phyloP scores from a whole-genome alignment of 1,140 invertebrate species.

The Tribolium madens region DNA sequence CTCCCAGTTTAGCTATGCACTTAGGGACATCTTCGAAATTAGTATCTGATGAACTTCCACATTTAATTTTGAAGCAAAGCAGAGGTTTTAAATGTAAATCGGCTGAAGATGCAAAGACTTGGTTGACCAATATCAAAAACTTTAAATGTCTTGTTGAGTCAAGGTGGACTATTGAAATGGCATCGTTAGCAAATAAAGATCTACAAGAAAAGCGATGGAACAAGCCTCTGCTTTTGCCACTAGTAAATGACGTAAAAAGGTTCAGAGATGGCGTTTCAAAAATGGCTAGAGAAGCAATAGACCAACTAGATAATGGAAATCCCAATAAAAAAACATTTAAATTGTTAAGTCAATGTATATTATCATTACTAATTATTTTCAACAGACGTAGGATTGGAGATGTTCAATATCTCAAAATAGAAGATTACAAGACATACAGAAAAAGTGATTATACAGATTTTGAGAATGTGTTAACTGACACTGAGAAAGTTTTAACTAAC shows the following conservation, averaged over 20 bases:
- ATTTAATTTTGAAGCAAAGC: conserved; percentile 28
- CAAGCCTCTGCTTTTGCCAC: conserved; percentile 52
- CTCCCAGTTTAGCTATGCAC: conserved; percentile 44
- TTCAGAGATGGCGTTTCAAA: conserved; percentile 37
- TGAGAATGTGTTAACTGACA: conserved; percentile 48
- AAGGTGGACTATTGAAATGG: conserved; percentile 46
- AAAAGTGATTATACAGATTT: conserved; percentile 51
- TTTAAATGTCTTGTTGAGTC: conserved; percentile 10
- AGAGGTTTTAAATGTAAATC: conserved; percentile 38
- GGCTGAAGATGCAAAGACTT: no score
- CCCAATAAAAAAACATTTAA: conserved; percentile 36
- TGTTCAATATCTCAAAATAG: conserved; percentile 55
- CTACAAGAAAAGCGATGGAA: conserved; percentile 53
- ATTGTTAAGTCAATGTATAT: conserved; percentile 19
- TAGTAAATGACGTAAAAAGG: conserved; percentile 49
- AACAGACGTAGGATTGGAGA: conserved; percentile 55
- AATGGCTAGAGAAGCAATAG: conserved; percentile 11
- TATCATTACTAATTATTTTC: conserved; percentile 53
- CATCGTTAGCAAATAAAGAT: conserved; percentile 53
- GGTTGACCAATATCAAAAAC: conserved; percentile 25
- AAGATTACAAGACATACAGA: conserved; percentile 47
- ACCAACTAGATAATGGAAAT: neutral
- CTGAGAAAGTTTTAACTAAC: conserved; percentile 42
- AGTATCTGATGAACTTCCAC: conserved; percentile 23
- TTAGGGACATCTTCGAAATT: conserved; percentile 35